Conservation (phyloP, 1,140 invertebrate genomes). For the Diuraphis noxia region DNA sequence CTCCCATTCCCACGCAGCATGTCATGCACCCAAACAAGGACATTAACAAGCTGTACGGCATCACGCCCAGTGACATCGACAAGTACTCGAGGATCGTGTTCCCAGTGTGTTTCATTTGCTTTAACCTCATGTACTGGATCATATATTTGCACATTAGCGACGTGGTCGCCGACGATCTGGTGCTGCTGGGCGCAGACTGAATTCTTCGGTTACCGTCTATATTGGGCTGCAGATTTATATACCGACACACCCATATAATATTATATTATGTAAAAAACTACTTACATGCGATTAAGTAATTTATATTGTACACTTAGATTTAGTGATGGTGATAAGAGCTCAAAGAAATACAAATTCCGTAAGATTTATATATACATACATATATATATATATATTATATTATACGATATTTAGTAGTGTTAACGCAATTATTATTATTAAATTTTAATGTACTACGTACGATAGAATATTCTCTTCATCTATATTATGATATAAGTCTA, state of each 20-base stretch:
- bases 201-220: conserved; percentile 57
- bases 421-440: conserved; percentile 23
- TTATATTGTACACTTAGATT: conserved; percentile 27
- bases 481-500: background rate
- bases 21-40: conserved; percentile 78
- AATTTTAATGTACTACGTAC: background rate
- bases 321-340: conserved; percentile 34
- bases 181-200: conserved; percentile 80
- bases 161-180: conserved; percentile 88
- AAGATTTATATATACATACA: background rate
- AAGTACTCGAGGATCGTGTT: conserved; percentile 95
- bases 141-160: conserved; percentile 95
- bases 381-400: background rate
- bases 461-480: background rate
- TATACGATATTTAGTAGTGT: background rate
- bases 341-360: conserved; percentile 36
- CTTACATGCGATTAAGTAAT: background rate
- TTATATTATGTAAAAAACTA: background rate
- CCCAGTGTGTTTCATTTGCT: conserved; percentile 94
- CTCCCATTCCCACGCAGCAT: conserved; percentile 72
- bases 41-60: conserved; percentile 69
- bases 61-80: conserved; percentile 93
- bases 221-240: background rate
- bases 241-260: background rate
- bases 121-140: conserved; percentile 98